A percentile compares a stretch with the other conserved stretches of the same genome.
phyloP scores from a whole-genome alignment of 2,797 vertebrate genomes.

The Hafferia zeledoni region DNA sequence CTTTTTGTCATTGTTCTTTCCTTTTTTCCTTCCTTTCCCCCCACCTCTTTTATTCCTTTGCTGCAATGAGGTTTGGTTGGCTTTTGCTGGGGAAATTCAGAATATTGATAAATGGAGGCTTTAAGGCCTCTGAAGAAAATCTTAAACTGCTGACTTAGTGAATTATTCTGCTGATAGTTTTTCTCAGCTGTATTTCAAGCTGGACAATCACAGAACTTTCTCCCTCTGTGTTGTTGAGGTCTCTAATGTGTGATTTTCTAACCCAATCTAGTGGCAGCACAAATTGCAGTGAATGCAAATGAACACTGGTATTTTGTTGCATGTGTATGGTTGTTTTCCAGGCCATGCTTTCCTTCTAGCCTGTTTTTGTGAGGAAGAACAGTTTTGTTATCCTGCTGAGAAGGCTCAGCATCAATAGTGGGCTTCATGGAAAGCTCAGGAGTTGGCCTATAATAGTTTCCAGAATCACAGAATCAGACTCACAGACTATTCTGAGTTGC shows the following conservation, averaged over 20 bases:
- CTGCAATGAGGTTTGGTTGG: background rate
- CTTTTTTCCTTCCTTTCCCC: accelerated
- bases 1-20: background rate
- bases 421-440: background rate
- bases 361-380: background rate
- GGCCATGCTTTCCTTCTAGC: background rate
- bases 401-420: background rate
- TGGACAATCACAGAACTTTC: background rate
- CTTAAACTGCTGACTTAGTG: background rate
- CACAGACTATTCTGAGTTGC: too few species aligned
- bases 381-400: background rate
- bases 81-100: background rate
- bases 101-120: background rate
- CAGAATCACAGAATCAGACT: too few species aligned
- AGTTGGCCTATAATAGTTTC: background rate
- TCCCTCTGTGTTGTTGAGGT: background rate
- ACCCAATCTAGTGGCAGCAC: background rate
- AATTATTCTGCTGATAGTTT: background rate
- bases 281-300: background rate
- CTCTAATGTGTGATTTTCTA: background rate
- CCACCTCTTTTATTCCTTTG: background rate
- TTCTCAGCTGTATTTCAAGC: background rate
- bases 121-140: background rate
- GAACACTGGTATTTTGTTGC: background rate
- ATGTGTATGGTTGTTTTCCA: background rate